Conservation (phyloP, 2,113 vertebrate genomes). For the Trinectes maculatus region DNA sequence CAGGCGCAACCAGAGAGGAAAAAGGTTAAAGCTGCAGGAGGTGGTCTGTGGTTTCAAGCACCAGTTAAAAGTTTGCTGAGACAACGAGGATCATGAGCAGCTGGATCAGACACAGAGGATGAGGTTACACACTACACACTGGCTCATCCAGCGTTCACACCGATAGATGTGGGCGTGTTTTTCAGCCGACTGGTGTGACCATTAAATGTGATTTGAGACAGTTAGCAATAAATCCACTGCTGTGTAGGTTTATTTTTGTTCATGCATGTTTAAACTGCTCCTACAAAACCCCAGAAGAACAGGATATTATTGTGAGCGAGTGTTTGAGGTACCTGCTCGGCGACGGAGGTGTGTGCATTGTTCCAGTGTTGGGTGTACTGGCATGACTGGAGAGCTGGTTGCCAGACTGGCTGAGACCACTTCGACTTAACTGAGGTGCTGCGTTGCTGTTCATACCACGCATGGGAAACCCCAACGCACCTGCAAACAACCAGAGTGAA, state of each 20-base stretch:
- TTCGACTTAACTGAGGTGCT: slow-evolving; percentile 96
- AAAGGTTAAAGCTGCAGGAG: not conserved
- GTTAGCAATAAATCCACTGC: no score
- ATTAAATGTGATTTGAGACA: no score
- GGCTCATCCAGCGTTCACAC: no score
- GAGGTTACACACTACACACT: no score
- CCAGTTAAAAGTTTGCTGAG: no score
- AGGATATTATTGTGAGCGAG: no score
- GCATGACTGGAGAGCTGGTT: slow-evolving; percentile 96
- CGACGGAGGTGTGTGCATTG: slow-evolving; percentile 98
- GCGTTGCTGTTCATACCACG: slow-evolving; percentile 95
- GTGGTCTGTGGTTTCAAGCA: not conserved
- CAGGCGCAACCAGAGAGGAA: not conserved
- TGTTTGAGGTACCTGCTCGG: slow-evolving; percentile 99
- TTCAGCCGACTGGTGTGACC: no score
- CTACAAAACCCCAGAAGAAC: no score
- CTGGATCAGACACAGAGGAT: no score
- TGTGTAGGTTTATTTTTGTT: no score
- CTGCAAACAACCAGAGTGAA: slow-evolving; percentile 73
- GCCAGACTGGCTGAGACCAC: slow-evolving; percentile 89
- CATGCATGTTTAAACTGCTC: no score
- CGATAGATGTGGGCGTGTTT: no score
- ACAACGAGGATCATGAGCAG: not conserved
- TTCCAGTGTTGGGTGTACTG: slow-evolving; percentile 93
- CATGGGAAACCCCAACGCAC: slow-evolving; percentile 97